A percentile compares a stretch with the other conserved stretches of the same genome.
These are phyloP conservation scores for Vultur gryphus DNA, from an alignment of 2,797 vertebrate species.

Conservation along the genomic window DNA sequence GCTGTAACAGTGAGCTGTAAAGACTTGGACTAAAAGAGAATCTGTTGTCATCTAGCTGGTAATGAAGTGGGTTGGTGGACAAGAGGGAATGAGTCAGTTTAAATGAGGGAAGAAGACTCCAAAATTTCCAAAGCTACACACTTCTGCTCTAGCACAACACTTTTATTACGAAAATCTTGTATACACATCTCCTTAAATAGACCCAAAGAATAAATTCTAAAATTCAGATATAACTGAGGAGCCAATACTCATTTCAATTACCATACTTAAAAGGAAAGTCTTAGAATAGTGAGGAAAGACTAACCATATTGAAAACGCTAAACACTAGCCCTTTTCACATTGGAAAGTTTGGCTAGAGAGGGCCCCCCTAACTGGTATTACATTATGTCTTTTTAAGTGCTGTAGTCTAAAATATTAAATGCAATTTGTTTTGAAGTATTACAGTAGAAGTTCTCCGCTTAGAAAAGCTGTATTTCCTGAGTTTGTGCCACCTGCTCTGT, in stretches of 20 bases:
- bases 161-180: neutral
- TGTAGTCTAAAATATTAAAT: neutral
- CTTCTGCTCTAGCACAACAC: neutral
- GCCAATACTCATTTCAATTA: neutral
- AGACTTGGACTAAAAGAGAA: neutral
- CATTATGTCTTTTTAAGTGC: neutral
- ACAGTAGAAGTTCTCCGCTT: neutral
- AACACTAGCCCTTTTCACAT: neutral
- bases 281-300: neutral
- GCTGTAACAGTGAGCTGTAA: neutral
- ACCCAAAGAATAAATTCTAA: neutral
- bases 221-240: neutral
- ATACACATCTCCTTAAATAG: neutral
- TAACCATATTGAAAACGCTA: neutral
- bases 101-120: neutral
- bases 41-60: neutral
- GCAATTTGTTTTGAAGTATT: neutral
- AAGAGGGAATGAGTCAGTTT: neutral
- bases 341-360: neutral
- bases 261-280: neutral
- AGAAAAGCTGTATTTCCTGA: neutral
- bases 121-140: neutral
- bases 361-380: neutral
- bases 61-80: neutral
- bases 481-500: neutral